These are phyloP conservation scores for Cephus sareptanus DNA, from an alignment of 2,888 invertebrate species.

Conservation along the genomic window DNA sequence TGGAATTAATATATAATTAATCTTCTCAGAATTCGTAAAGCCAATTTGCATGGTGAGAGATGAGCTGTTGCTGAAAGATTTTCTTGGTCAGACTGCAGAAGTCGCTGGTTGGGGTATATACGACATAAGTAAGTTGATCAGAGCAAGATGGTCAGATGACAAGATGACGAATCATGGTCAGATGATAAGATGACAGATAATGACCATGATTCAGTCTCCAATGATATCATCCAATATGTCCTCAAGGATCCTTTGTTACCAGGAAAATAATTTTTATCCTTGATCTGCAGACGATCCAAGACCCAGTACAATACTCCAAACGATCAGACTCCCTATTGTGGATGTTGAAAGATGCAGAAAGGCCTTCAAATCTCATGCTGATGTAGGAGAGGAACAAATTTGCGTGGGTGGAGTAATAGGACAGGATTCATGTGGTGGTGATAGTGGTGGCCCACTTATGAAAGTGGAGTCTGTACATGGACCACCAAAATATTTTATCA, in stretches of 20 bases:
- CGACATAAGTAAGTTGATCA: conserved; percentile 47
- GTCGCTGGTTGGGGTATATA: conserved; percentile 72
- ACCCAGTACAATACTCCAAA: conserved; percentile 61
- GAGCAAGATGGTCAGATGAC: background rate
- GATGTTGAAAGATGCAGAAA: conserved; percentile 52
- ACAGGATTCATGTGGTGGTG: conserved; percentile 73
- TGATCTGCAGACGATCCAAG: conserved; percentile 35
- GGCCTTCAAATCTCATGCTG: conserved; percentile 35
- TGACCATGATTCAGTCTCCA: background rate
- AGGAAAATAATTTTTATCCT: background rate
- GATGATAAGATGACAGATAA: background rate
- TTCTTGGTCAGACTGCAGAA: conserved; percentile 64
- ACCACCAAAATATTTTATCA: conserved; percentile 68
- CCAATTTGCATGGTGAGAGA: conserved; percentile 72
- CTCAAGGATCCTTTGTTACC: background rate
- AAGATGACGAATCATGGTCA: too few species aligned
- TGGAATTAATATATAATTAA: background rate
- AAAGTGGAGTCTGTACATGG: conserved; percentile 64
- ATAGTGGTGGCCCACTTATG: conserved; percentile 73
- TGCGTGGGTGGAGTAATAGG: conserved; percentile 71
- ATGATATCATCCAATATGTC: background rate
- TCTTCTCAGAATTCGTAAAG: conserved; percentile 55
- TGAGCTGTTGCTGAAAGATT: conserved; percentile 58
- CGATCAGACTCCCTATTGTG: conserved; percentile 65
- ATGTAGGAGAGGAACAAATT: conserved; percentile 62